These are phyloP conservation scores for Phalera bucephala DNA, from an alignment of 2,888 invertebrate species.

Conservation along the genomic window DNA sequence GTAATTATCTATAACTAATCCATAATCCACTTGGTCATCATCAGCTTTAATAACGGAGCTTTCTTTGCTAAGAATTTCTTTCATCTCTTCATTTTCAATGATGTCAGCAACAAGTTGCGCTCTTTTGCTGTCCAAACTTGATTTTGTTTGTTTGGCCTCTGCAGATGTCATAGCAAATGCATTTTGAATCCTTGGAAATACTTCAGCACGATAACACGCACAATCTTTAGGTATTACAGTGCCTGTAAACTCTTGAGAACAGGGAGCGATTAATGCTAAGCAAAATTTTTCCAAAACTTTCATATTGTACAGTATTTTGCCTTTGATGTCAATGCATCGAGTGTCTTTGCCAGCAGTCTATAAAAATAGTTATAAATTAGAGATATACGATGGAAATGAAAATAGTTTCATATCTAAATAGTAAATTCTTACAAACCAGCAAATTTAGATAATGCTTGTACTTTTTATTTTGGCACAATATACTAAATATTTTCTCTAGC, in stretches of 20 bases:
- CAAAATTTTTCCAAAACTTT: slow-evolving; percentile 73
- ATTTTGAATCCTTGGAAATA: slow-evolving; percentile 44
- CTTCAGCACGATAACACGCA: slow-evolving; percentile 58
- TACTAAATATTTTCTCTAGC: slow-evolving; percentile 70
- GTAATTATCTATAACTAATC: slow-evolving; percentile 37
- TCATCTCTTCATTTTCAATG: slow-evolving; percentile 71
- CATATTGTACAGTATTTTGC: slow-evolving; percentile 69
- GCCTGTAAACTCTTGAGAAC: slow-evolving; percentile 46
- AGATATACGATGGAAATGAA: neutral
- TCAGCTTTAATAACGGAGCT: slow-evolving; percentile 29
- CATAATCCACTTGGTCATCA: slow-evolving; percentile 37
- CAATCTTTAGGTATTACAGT: slow-evolving; percentile 35
- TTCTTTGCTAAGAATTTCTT: slow-evolving; percentile 62
- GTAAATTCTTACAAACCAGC: slow-evolving; percentile 45
- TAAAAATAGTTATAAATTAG: slow-evolving; percentile 13
- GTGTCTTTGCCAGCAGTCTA: slow-evolving; percentile 68
- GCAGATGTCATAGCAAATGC: slow-evolving; percentile 53
- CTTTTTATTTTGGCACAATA: slow-evolving; percentile 66
- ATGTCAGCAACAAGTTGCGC: slow-evolving; percentile 72
- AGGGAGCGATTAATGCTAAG: slow-evolving; percentile 67
- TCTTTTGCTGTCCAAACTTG: slow-evolving; percentile 55
- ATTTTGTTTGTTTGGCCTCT: slow-evolving; percentile 37
- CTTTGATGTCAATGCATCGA: slow-evolving; percentile 63
- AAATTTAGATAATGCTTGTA: slow-evolving; percentile 66
- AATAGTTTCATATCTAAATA: too few species aligned